Base-by-base conservation (phyloP, 2,888 invertebrate genomes). In the Lepeophtheirus nordmannii region DNA sequence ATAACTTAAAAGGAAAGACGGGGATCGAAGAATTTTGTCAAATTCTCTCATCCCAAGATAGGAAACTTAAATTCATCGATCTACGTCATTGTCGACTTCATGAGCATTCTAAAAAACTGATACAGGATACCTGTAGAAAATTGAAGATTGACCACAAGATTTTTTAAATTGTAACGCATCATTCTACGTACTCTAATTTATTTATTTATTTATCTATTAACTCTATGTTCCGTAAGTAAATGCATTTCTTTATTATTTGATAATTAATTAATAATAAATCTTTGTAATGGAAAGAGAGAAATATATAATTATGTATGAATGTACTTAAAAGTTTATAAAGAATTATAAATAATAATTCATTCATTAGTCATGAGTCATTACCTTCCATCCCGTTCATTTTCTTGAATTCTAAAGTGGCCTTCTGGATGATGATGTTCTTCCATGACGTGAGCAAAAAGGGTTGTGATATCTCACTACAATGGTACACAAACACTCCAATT, bases 1-100 rank as follows among this genome's bases (percentile, higher is more conserved):
- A 60, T 14, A 60, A 37, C 23, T 60, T 60, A 17, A 37, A 30
- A 10, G 39, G 60, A 37, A 17, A 17, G 17, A 22, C 60, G 17
- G 60, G 60, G 10, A 30, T 60, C 11, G 39, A 60, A 60, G 37
- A 60, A 23, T 60, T 60, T 17, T 30, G 30, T 11, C 37, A 37
- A 22, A 2, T 11, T 38, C 39, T 60, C 37, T 38, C 60, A 17
- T 22, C 30, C 39, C 17, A 20, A 60, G 60, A 60, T 10, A 22
- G 8, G 9, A 22, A 37, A 37, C 23, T 60, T 17, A 60, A 60
- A 30, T 60, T 38, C 39, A 37, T 60, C 10, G 60, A 60, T 10
- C 60, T 60, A 37, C 60, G 60, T 17, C 60, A 60, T 60, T 60
- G 60, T 30, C 30, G 39, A 30, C 60, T 60, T 37, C 23, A 37